Percentiles rank a stretch among this genome's conserved stretches.
These are phyloP conservation scores for Dermochelys coriacea DNA, from an alignment of 2,797 vertebrate species.

Conservation along the genomic window DNA sequence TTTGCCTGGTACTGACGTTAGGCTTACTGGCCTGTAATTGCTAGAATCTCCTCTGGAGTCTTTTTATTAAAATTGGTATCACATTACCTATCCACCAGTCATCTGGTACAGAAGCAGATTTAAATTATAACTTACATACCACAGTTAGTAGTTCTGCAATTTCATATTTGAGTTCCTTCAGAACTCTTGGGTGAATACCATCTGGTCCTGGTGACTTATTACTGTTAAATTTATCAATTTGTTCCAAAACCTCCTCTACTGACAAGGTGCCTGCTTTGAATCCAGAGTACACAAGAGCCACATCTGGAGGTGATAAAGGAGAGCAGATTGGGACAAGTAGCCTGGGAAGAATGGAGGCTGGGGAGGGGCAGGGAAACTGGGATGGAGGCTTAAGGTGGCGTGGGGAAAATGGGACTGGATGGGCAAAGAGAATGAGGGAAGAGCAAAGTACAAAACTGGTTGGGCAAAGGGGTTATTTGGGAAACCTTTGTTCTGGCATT, in stretches of 20 bases:
- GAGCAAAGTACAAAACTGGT: neutral
- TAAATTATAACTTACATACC: neutral
- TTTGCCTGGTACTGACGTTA: neutral
- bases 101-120: neutral
- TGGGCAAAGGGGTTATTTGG: neutral
- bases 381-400: neutral
- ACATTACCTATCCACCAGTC: neutral
- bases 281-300: neutral
- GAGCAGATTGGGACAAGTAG: neutral
- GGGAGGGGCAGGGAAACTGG: neutral
- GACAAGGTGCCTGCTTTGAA: neutral
- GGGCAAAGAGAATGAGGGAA: neutral
- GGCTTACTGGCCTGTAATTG: neutral
- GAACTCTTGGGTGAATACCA: neutral
- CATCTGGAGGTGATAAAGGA: neutral
- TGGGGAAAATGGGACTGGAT: neutral
- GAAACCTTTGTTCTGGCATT: neutral
- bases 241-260: neutral
- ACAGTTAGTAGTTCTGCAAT: neutral
- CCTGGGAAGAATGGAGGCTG: neutral
- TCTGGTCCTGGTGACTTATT: neutral
- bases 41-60: neutral
- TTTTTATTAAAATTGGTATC: neutral
- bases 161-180: neutral
- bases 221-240: neutral